A percentile compares a stretch with the other conserved stretches of the same genome.
These are phyloP conservation scores for Octodon degus DNA, from an alignment of 2,113 vertebrate genomes.

Conservation along the genomic window DNA sequence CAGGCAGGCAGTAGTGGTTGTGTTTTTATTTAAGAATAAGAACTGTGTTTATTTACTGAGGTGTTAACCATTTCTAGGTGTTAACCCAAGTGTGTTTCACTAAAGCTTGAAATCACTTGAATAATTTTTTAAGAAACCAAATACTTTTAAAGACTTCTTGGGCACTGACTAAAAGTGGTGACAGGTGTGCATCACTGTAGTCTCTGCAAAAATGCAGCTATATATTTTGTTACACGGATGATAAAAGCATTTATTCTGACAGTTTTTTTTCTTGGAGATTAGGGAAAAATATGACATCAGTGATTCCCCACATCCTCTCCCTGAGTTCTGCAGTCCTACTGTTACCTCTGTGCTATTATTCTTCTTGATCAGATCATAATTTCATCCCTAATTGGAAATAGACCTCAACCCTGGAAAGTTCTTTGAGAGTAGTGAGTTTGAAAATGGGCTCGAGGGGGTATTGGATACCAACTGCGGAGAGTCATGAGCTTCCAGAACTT, in stretches of 20 bases:
- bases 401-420: neutral
- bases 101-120: neutral
- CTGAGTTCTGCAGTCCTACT: neutral
- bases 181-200: neutral
- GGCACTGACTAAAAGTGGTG: neutral
- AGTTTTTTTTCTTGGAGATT: neutral
- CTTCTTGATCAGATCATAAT: neutral
- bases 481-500: neutral
- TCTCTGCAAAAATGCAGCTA: neutral
- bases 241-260: slow-evolving; percentile 34
- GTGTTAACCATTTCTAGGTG: neutral
- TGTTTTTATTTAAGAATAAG: neutral
- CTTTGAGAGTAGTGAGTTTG: neutral
- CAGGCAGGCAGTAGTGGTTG: neutral
- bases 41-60: neutral
- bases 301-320: neutral
- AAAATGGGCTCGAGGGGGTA: neutral
- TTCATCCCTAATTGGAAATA: neutral
- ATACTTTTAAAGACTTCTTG: neutral
- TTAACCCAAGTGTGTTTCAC: neutral
- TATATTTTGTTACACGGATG: neutral
- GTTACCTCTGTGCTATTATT: neutral
- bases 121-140: slow-evolving; percentile 48
- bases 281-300: neutral
- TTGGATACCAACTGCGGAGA: neutral